Base-by-base conservation (phyloP, 2,888 invertebrate species). In the Petrolisthes cinctipes region DNA sequence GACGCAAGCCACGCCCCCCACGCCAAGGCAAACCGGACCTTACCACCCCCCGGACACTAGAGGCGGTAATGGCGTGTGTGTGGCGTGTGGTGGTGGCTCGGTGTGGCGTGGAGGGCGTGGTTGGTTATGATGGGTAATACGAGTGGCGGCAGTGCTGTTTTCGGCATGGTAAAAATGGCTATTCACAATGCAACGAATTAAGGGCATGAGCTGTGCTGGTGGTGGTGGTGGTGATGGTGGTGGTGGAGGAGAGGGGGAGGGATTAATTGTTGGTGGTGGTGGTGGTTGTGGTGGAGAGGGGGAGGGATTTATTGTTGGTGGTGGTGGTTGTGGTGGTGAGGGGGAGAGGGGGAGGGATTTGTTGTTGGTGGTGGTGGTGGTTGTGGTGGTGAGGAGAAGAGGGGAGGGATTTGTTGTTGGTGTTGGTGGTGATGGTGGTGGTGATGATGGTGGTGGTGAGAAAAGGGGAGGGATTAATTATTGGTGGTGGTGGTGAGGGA, bases 51-150 rank as follows among this genome's bases (percentile, higher is more conserved):
- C 7, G 2, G 7, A 4, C 57, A 51, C 9, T 73, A 56, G 57
- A n/a, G 53, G 51, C n/a, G 54, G 57, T 23, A 5, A 53, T 14
- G 79, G 23, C 0, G 51, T 78, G 57, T 1, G 4, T 56, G 4
- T 4, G 73, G n/a, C 61, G 61, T 54, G 56, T 4, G 66, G n/a
- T 71, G 80, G 54, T 1, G 80, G 56, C 20, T 23, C 71, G 53
- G 51, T 56, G 68, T 56, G 68, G 80, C 20, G 83, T 5, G 78
- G 51, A n/a, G 23, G 56, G 78, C 23, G 81, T 71, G 86, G 83
- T 79, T 86, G 86, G 86, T 83, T 86, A 86, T 86, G 86, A 86
- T 83, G 86, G 86, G 86, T 86, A 86, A 86, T 86, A 82, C 86
- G 86, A 86, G 86, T 82, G 81, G 56, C 86, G 78, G 86, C 86